These are phyloP conservation scores for Canis aureus DNA, from an alignment of 2,113 vertebrate species.

Conservation along the genomic window DNA sequence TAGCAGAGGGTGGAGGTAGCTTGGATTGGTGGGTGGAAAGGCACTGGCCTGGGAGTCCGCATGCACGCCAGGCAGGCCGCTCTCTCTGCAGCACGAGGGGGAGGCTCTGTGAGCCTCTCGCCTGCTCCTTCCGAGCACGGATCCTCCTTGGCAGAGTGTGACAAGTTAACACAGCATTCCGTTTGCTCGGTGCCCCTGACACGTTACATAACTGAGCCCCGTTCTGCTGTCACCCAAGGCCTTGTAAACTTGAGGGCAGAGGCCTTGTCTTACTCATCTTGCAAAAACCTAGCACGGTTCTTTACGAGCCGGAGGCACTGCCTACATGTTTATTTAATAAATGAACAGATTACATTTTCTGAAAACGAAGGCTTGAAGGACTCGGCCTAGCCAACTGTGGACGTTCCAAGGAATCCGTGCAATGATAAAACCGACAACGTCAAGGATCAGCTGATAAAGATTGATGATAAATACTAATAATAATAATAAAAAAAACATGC, in stretches of 20 bases:
- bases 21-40: accelerated
- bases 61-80: too few species aligned
- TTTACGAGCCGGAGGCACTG: not conserved
- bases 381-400: not conserved
- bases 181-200: constrained; percentile 1
- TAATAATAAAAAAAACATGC: constrained; percentile 18
- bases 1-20: not conserved
- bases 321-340: constrained; percentile 68
- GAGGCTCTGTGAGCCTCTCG: not conserved
- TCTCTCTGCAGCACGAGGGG: not conserved
- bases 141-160: not conserved
- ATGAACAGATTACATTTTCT: not conserved
- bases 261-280: constrained; percentile 55
- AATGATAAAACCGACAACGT: not conserved
- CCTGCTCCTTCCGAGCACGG: not conserved
- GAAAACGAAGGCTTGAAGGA: not conserved
- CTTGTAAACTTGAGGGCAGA: constrained; percentile 68
- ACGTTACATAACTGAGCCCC: not conserved
- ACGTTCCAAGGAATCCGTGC: not conserved
- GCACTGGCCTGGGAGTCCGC: accelerated
- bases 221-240: not conserved
- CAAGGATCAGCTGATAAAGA: not conserved
- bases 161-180: not conserved
- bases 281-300: not conserved
- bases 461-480: not conserved